Percentiles rank a stretch among this genome's conserved stretches.
Conservation (phyloP, 1,140 invertebrate species). For the Achroia grisella region DNA sequence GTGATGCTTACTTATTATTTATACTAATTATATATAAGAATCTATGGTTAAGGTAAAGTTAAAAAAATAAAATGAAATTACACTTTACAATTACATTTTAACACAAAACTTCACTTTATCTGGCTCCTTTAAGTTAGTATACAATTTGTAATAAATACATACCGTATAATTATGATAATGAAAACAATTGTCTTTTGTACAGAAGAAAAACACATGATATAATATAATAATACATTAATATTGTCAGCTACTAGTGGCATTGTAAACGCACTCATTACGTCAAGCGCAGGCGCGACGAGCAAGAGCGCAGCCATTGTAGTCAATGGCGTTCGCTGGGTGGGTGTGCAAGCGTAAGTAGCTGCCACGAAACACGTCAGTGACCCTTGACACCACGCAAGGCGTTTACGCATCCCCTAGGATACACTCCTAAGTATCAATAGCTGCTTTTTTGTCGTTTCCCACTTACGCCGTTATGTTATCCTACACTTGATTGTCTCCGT, state of each 20-base stretch:
- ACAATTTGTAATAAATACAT: conserved; percentile 23
- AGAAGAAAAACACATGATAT: conserved; percentile 29
- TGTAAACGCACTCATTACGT: conserved; percentile 51
- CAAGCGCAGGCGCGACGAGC: conserved; percentile 30
- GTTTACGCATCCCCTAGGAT: too few relatives aligned
- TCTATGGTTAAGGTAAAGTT: too few relatives aligned
- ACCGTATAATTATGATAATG: conserved; percentile 20
- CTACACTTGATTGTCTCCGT: too few relatives aligned
- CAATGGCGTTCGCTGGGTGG: conserved; percentile 56
- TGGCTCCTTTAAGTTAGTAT: too few relatives aligned
- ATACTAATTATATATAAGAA: too few relatives aligned
- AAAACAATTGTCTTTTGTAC: conserved; percentile 36
- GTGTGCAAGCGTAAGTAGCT: conserved; percentile 65
- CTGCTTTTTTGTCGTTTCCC: too few relatives aligned
- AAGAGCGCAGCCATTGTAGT: conserved; percentile 55
- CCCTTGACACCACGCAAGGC: conserved; percentile 31
- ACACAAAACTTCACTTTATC: too few relatives aligned
- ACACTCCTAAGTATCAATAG: too few relatives aligned
- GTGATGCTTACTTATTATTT: too few relatives aligned
- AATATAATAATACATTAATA: conserved; percentile 53
- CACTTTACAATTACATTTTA: too few relatives aligned
- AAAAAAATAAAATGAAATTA: too few relatives aligned
- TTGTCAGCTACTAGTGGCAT: conserved; percentile 49
- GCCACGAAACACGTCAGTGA: conserved; percentile 20
- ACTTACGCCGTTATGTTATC: too few relatives aligned